Conservation (phyloP, 2,113 vertebrate species). For the Grus americana region DNA sequence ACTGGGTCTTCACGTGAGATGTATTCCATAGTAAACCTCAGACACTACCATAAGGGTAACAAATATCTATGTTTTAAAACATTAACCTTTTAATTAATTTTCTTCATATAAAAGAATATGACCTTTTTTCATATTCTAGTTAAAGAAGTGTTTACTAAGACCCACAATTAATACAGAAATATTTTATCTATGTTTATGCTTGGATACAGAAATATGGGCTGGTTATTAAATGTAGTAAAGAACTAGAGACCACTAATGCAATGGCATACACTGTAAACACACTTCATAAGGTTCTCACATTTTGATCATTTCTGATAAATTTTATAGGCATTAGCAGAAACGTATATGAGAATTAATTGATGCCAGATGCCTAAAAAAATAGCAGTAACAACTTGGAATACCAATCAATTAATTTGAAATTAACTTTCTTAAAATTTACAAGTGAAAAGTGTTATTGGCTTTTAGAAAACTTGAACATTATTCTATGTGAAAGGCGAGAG, state of each 20-base stretch:
- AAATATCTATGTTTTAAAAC: background rate
- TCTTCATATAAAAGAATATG: background rate
- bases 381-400: background rate
- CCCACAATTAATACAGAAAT: background rate
- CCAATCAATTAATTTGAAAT: background rate
- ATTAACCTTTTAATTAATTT: background rate
- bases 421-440: background rate
- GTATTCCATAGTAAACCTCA: background rate
- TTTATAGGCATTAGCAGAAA: background rate
- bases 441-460: background rate
- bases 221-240: background rate
- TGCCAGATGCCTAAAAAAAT: background rate
- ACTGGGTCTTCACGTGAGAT: background rate
- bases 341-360: background rate
- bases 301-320: background rate
- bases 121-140: background rate
- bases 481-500: background rate
- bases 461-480: background rate
- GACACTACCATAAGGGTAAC: background rate
- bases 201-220: background rate
- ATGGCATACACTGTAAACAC: background rate
- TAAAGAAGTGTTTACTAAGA: background rate
- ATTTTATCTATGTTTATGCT: background rate
- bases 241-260: background rate
- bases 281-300: background rate